Evolutionary conservation across 2,888 invertebrate genomes (phyloP), one percentile per base, ranked within the genome.

Genomic region (Ochlodes sylvanus): DNA sequence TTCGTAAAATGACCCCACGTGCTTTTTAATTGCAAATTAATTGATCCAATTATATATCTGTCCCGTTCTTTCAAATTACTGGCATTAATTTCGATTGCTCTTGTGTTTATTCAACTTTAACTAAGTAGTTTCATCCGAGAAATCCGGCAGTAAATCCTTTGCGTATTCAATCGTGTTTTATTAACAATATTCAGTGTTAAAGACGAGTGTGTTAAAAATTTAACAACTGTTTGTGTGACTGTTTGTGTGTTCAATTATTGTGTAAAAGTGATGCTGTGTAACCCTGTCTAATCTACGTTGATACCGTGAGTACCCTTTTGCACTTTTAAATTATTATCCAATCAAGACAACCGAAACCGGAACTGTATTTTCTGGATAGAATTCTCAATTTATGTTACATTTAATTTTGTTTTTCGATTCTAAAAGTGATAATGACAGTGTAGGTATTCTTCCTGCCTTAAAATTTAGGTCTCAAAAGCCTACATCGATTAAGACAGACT

Each of bases 231-330:
- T 78, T 80, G 84, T 87, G 88, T 84, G 86, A 87, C 87, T 71
- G 75, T 82, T 77, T 86, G 82, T 73, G 83, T 83, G 79, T 76
- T 75, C 66, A 73, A 76, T 4, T 77, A 76, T 76, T 81, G 52
- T 84, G 89, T 90, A 87, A 81, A 80, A 89, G 92, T 92, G 92
- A 92, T 92, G 91, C 88, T 87, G 86, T 85, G 85, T 76, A 61
- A 70, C 74, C 69, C 73, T 67, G 76, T 82, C 83, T 89, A 83
- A 88, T 82, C 81, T 73, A 68, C 70, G 63, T 69, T 72, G 71
- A 69, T 74, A 83, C 91, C 92, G 92, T 92, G 81, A 92, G 92
- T 92, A 79, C 17, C 12, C 3, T 19, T 34, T 5, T 14, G 2
- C 7, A 10, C 12, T 57, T 17, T 38, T 12, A 10, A 12, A 12